Percentiles rank a stretch among this genome's conserved stretches.
Conservation (phyloP, 2,888 invertebrate species). For the Drosophila basisetae region DNA sequence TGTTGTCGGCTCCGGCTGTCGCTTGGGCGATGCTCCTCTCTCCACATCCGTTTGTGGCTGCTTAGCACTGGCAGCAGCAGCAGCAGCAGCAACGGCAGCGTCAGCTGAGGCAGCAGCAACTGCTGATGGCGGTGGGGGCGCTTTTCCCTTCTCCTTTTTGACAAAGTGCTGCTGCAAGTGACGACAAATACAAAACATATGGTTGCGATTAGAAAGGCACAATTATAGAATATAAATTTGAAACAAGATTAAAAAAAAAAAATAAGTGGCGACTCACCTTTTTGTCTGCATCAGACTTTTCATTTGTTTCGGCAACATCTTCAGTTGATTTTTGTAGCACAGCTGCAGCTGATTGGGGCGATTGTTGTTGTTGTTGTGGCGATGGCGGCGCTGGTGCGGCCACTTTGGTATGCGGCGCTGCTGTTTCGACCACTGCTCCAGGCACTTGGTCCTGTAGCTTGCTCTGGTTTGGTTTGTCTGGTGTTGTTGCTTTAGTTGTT, state of each 20-base stretch:
- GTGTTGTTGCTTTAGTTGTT: constrained; percentile 67
- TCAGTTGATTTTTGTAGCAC: constrained; percentile 76
- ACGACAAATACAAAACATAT: not conserved
- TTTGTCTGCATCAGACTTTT: constrained; percentile 82
- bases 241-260: not conserved
- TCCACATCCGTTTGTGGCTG: constrained; percentile 15
- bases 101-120: constrained; percentile 32
- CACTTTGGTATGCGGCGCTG: constrained; percentile 70
- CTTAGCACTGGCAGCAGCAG: constrained; percentile 15
- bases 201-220: not conserved
- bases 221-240: not conserved
- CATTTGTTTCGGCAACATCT: constrained; percentile 58
- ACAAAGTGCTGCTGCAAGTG: constrained; percentile 84
- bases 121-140: constrained; percentile 87
- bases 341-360: constrained; percentile 48
- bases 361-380: constrained; percentile 55
- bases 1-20: constrained; percentile 48
- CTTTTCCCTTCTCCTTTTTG: constrained; percentile 94
- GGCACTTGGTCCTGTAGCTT: constrained; percentile 58
- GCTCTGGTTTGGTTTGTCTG: constrained; percentile 72
- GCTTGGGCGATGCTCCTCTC: constrained; percentile 36
- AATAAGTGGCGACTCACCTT: constrained; percentile 70
- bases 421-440: constrained; percentile 47
- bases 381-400: constrained; percentile 69
- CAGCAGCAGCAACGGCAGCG: constrained; percentile 86